Conservation (phyloP, 2,113 vertebrate genomes). For the Myodes glareolus region DNA sequence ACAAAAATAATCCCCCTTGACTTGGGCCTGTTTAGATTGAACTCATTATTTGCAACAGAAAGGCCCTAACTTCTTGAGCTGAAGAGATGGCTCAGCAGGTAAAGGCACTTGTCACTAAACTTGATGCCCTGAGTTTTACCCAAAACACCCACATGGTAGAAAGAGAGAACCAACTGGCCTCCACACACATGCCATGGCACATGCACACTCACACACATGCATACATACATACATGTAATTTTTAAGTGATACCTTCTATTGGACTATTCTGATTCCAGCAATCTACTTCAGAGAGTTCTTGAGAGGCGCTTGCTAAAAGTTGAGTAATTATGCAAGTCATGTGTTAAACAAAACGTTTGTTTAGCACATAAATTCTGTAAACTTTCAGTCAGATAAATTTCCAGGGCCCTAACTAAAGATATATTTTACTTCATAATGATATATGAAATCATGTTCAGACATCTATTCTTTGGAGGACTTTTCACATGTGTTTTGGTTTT, state of each 20-base stretch:
- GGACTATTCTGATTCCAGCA: background rate
- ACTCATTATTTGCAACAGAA: background rate
- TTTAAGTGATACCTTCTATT: background rate
- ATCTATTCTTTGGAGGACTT: background rate
- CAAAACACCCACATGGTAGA: background rate
- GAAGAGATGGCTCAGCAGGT: background rate
- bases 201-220: background rate
- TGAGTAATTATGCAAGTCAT: background rate
- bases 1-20: background rate
- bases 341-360: background rate
- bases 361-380: slow-evolving; percentile 8
- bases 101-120: background rate
- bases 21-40: background rate
- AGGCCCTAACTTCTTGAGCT: background rate
- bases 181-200: background rate
- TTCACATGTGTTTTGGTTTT: background rate
- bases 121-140: no score
- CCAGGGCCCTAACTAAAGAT: background rate
- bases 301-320: background rate
- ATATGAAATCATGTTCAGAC: background rate
- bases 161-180: background rate
- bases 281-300: background rate
- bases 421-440: background rate
- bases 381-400: background rate
- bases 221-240: background rate